These are phyloP conservation scores for Thereva unica DNA, from an alignment of 2,888 invertebrate species.

Conservation along the genomic window DNA sequence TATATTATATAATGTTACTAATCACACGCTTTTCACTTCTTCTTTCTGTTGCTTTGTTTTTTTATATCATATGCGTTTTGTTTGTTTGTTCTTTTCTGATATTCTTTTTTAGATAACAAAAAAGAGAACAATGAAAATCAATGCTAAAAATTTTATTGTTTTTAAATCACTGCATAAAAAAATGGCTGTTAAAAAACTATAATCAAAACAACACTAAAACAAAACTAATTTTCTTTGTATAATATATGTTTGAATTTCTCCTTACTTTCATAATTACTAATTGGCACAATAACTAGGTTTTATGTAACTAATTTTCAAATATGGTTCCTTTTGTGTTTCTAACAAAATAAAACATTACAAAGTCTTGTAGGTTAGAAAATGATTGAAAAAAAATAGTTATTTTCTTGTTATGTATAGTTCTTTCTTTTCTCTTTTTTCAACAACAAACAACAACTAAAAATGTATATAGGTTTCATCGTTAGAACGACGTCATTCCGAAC, in stretches of 20 bases:
- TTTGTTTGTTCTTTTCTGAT: conserved; percentile 22
- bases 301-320: too few relatives aligned
- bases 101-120: conserved; percentile 20
- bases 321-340: not conserved
- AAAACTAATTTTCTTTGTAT: too few relatives aligned
- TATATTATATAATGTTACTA: not conserved
- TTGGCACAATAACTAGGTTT: too few relatives aligned
- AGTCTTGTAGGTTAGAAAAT: not conserved
- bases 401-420: not conserved
- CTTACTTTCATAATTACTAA: too few relatives aligned
- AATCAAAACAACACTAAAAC: not conserved
- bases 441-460: not conserved
- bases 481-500: conserved; percentile 57
- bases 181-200: conserved; percentile 19
- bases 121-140: conserved; percentile 26
- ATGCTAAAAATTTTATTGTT: conserved; percentile 17
- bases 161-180: conserved; percentile 15
- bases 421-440: not conserved
- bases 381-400: not conserved
- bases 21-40: conserved; percentile 18
- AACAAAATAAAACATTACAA: not conserved
- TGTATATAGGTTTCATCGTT: conserved; percentile 54
- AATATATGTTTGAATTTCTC: too few relatives aligned
- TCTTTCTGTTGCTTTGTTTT: conserved; percentile 23
- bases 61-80: not conserved